Percentiles rank a stretch among this genome's conserved stretches.
Conservation (phyloP, 2,797 vertebrate species). For the Xenopus petersii region DNA sequence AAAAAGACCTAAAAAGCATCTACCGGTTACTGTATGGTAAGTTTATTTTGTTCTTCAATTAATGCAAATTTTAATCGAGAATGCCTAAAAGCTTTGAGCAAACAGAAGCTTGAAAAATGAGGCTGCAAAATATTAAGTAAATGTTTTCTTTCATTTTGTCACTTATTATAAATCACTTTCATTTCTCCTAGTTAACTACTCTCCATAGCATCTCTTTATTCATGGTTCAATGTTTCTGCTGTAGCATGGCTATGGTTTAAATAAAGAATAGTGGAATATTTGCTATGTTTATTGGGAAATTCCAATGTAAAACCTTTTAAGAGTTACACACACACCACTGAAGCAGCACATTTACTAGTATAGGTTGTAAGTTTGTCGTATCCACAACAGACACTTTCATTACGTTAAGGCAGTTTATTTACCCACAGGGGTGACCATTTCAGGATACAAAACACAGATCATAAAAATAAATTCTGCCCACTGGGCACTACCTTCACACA, state of each 20-base stretch:
- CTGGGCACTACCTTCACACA: too few species aligned
- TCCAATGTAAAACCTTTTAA: too few species aligned
- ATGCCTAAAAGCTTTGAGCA: conserved; percentile 42
- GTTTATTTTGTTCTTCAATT: conserved; percentile 35
- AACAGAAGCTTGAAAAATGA: conserved; percentile 43
- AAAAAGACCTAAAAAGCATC: conserved; percentile 4
- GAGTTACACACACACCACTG: too few species aligned
- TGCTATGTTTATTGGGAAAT: too few species aligned
- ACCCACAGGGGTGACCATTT: too few species aligned
- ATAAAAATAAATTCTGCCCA: too few species aligned
- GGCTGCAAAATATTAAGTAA: conserved; percentile 41
- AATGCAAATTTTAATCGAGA: conserved; percentile 43
- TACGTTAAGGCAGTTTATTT: too few species aligned
- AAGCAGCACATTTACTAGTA: too few species aligned
- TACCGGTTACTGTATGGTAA: conserved; percentile 19
- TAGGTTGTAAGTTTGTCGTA: too few species aligned
- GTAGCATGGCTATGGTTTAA: background rate
- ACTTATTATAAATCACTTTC: conserved; percentile 40
- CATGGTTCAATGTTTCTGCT: background rate
- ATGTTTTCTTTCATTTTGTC: conserved; percentile 44
- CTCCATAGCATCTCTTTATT: conserved; percentile 13
- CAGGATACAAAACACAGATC: too few species aligned
- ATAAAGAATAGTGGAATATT: background rate
- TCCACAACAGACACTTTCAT: too few species aligned
- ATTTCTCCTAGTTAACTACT: conserved; percentile 20